Evolutionary conservation across 1,140 invertebrate species (phyloP).

Genomic region (Cotesia chilonis): DNA sequence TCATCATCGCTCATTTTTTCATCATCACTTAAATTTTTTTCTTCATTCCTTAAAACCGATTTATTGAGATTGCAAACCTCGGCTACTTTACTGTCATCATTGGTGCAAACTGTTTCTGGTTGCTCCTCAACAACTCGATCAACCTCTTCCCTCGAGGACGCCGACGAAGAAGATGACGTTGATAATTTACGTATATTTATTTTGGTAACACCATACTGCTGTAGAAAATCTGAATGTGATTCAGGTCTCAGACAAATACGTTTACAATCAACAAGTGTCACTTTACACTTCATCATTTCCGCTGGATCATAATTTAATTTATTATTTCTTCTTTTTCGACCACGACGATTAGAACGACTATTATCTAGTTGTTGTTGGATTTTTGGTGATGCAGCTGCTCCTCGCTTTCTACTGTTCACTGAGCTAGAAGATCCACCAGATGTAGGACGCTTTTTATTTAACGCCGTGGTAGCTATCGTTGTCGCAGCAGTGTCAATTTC

Average conservation of each 20-base stretch:
- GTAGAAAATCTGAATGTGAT: slow-evolving; percentile 36
- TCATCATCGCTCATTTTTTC: slow-evolving; percentile 15
- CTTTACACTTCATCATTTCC: slow-evolving; percentile 51
- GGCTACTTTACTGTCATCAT: too few species aligned
- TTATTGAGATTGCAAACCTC: too few species aligned
- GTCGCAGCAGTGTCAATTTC: slow-evolving; percentile 1
- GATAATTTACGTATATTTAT: slow-evolving; percentile 36
- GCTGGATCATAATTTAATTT: slow-evolving; percentile 14
- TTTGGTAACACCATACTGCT: slow-evolving; percentile 45
- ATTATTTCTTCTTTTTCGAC: slow-evolving; percentile 34
- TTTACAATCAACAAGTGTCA: slow-evolving; percentile 53
- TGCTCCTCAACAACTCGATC: too few species aligned
- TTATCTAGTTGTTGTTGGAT: not conserved
- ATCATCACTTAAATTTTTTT: slow-evolving; percentile 1
- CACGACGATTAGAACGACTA: not conserved
- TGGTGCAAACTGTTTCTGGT: too few species aligned
- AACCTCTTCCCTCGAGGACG: too few species aligned
- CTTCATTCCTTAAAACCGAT: not conserved
- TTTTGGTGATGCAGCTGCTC: not conserved
- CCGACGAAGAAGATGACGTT: too few species aligned
- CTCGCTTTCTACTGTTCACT: slow-evolving; percentile 6
- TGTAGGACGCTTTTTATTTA: not conserved
- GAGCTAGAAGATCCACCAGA: slow-evolving; percentile 26
- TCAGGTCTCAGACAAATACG: slow-evolving; percentile 46
- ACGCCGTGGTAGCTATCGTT: too few species aligned